phyloP scores from a whole-genome alignment of 2,888 invertebrate genomes.

The Teleogryllus oceanicus region DNA sequence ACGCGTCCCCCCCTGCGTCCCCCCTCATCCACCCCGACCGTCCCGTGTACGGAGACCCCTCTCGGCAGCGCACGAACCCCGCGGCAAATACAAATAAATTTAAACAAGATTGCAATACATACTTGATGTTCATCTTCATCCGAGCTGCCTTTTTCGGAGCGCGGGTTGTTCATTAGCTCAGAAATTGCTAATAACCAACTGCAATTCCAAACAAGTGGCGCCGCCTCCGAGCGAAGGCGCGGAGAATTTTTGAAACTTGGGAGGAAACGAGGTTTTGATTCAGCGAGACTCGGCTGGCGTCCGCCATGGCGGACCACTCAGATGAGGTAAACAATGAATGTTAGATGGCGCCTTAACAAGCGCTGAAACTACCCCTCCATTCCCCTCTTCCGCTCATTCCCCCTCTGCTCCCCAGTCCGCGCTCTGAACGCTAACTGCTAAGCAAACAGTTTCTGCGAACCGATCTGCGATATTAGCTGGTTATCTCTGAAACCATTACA shows the following conservation, averaged over 20 bases:
- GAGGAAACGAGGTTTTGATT: conserved; percentile 18
- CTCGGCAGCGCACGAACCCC: background rate
- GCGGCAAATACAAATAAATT: conserved; percentile 1
- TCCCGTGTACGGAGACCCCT: background rate
- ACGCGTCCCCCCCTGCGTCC: background rate
- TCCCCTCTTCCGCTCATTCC: too few relatives aligned
- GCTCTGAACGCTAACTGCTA: background rate
- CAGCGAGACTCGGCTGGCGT: background rate
- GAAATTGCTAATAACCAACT: background rate
- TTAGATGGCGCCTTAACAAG: conserved; percentile 4
- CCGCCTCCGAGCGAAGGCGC: background rate
- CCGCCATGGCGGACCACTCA: background rate
- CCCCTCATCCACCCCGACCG: background rate
- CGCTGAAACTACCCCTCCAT: background rate
- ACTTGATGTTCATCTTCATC: background rate
- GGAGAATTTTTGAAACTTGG: background rate
- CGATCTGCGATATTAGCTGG: too few relatives aligned
- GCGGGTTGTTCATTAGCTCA: background rate
- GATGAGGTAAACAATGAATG: background rate
- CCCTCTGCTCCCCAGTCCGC: background rate
- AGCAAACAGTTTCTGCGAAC: background rate
- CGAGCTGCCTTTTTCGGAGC: background rate
- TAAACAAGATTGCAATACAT: conserved; percentile 18
- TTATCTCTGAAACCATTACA: too few relatives aligned
- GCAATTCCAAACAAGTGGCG: background rate